phyloP scores from a whole-genome alignment of 2,797 vertebrate genomes.

The Acanthurus lineatus region DNA sequence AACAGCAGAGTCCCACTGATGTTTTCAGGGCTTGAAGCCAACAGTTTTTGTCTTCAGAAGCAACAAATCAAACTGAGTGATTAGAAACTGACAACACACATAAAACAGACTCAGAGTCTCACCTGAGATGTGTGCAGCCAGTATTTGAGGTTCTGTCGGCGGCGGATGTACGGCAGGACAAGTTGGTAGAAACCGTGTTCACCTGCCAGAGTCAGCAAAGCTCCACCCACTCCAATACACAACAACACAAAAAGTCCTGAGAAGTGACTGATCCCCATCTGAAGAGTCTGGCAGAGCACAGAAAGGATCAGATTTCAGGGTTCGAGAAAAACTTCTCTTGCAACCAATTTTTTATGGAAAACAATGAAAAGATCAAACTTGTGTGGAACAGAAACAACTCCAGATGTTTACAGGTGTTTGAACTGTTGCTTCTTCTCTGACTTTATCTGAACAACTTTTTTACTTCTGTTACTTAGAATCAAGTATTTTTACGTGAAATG shows the following conservation, averaged over 20 bases:
- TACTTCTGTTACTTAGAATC: too few species aligned
- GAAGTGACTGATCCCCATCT: conserved; percentile 95
- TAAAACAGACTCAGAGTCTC: conserved; percentile 1
- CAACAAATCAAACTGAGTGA: neutral
- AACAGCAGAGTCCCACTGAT: neutral
- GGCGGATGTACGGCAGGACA: conserved; percentile 89
- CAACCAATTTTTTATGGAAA: neutral
- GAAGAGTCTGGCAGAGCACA: conserved; percentile 86
- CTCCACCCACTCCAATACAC: conserved; percentile 90
- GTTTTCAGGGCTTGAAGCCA: neutral
- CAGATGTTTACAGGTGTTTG: neutral
- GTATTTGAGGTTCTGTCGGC: conserved; percentile 89
- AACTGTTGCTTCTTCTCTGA: too few species aligned
- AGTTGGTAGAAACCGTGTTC: conserved; percentile 91
- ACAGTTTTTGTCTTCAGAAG: neutral
- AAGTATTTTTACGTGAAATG: too few species aligned
- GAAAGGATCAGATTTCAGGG: neutral
- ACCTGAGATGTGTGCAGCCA: conserved; percentile 97
- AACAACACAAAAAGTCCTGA: conserved; percentile 92
- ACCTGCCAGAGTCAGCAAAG: conserved; percentile 89
- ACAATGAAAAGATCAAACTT: too few species aligned
- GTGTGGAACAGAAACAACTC: too few species aligned
- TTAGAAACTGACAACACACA: neutral
- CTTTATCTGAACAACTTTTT: too few species aligned
- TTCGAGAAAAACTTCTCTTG: neutral